phyloP scores from a whole-genome alignment of 2,113 vertebrate genomes.

The Austrofundulus limnaeus region DNA sequence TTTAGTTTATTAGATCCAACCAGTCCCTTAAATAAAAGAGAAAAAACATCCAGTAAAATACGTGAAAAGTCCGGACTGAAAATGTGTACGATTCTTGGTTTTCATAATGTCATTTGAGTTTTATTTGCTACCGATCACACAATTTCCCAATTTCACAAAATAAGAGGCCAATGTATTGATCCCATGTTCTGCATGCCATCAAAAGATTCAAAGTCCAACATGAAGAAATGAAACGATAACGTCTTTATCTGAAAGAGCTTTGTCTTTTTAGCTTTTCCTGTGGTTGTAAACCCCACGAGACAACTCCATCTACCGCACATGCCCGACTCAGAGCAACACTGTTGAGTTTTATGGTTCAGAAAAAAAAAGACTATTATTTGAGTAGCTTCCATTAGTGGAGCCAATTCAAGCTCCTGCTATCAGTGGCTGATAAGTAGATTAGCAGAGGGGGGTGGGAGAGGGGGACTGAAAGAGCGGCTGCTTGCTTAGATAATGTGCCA shows the following conservation, averaged over 20 bases:
- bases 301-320: neutral
- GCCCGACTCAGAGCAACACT: slow-evolving; percentile 30
- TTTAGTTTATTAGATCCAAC: neutral
- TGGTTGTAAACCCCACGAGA: slow-evolving; percentile 7
- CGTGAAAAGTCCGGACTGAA: too few species aligned
- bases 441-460: slow-evolving; percentile 19
- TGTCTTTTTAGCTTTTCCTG: neutral
- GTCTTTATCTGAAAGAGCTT: neutral
- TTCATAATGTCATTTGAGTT: neutral
- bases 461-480: slow-evolving; percentile 21
- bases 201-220: neutral
- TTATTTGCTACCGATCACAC: slow-evolving; percentile 12
- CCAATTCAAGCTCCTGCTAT: slow-evolving; percentile 58
- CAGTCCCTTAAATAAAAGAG: neutral
- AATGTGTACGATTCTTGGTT: too few species aligned
- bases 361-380: slow-evolving; percentile 59
- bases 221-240: neutral
- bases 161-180: neutral
- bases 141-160: neutral
- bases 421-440: slow-evolving; percentile 66
- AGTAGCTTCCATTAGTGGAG: slow-evolving; percentile 57
- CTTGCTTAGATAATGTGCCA: slow-evolving; percentile 63
- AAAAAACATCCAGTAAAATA: too few species aligned
- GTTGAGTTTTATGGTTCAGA: slow-evolving; percentile 25
- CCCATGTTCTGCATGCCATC: neutral